These are phyloP conservation scores for Oncorhynchus mykiss DNA, from an alignment of 2,113 vertebrate species.

Conservation along the genomic window DNA sequence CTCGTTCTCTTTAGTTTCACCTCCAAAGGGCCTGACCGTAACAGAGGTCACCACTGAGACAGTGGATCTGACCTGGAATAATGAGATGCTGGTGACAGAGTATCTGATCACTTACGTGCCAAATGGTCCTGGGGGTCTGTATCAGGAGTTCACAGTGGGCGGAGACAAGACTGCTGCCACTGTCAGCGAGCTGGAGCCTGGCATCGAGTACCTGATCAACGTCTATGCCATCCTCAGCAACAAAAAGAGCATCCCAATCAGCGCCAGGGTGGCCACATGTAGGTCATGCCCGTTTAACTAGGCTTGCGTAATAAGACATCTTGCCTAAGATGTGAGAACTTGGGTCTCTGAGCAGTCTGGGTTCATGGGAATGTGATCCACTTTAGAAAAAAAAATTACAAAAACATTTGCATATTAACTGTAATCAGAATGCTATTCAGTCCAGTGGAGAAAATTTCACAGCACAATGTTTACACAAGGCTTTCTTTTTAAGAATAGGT, in stretches of 20 bases:
- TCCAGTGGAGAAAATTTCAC: too few species aligned
- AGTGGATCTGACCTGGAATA: slow-evolving; percentile 87
- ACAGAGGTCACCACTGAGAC: slow-evolving; percentile 83
- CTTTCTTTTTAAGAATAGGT: too few species aligned
- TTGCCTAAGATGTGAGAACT: too few species aligned
- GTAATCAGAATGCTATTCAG: too few species aligned
- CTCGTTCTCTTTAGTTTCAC: slow-evolving; percentile 78
- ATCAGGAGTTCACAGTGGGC: slow-evolving; percentile 81
- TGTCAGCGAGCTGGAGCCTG: slow-evolving; percentile 87
- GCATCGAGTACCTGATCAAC: slow-evolving; percentile 89
- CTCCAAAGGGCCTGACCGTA: slow-evolving; percentile 84
- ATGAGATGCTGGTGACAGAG: slow-evolving; percentile 86
- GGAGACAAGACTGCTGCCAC: slow-evolving; percentile 82
- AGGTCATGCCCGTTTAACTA: slow-evolving; percentile 30
- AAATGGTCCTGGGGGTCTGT: slow-evolving; percentile 80
- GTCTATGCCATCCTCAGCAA: slow-evolving; percentile 92
- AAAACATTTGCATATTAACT: too few species aligned
- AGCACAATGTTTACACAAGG: too few species aligned
- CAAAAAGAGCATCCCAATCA: slow-evolving; percentile 89
- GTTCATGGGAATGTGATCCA: too few species aligned
- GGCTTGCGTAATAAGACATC: too few species aligned
- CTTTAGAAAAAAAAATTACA: too few species aligned
- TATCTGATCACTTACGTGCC: slow-evolving; percentile 87
- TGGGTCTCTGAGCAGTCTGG: too few species aligned
- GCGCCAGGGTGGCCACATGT: slow-evolving; percentile 89